Conservation (phyloP, 2,888 invertebrate species). For the Erynnis tages region DNA sequence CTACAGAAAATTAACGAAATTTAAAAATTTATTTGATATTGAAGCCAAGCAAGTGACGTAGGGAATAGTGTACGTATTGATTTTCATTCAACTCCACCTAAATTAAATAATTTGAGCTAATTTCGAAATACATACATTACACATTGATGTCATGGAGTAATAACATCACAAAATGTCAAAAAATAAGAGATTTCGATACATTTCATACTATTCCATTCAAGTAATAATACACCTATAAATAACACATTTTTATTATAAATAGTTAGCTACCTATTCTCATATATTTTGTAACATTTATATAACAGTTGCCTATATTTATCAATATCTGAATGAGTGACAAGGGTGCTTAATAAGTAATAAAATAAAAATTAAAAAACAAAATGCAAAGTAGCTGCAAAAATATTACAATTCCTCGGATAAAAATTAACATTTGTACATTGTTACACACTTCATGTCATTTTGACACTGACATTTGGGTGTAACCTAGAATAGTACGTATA, state of each 20-base stretch:
- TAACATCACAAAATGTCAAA: slow-evolving; percentile 11
- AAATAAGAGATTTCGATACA: slow-evolving; percentile 11
- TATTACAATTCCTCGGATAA: slow-evolving; percentile 17
- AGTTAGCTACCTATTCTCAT: neutral
- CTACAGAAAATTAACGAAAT: too few species aligned
- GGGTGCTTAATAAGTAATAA: neutral
- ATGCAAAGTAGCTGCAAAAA: slow-evolving; percentile 14
- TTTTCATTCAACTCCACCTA: neutral
- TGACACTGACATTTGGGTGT: neutral
- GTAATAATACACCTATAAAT: slow-evolving; percentile 1
- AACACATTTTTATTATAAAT: slow-evolving; percentile 5
- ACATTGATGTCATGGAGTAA: slow-evolving; percentile 12
- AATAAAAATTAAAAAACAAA: slow-evolving; percentile 2
- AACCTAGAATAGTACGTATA: neutral
- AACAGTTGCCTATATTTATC: slow-evolving; percentile 7
- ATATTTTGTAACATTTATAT: slow-evolving; percentile 11
- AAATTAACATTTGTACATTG: slow-evolving; percentile 22
- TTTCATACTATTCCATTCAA: slow-evolving; percentile 3
- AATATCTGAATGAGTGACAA: slow-evolving; percentile 1
- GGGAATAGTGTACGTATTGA: too few species aligned
- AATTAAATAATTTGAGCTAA: slow-evolving; percentile 13
- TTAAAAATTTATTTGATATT: neutral
- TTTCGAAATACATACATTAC: slow-evolving; percentile 1
- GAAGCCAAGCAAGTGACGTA: neutral
- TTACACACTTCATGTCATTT: slow-evolving; percentile 10